phyloP scores from a whole-genome alignment of 2,797 vertebrate genomes.

The Dryobates pubescens region DNA sequence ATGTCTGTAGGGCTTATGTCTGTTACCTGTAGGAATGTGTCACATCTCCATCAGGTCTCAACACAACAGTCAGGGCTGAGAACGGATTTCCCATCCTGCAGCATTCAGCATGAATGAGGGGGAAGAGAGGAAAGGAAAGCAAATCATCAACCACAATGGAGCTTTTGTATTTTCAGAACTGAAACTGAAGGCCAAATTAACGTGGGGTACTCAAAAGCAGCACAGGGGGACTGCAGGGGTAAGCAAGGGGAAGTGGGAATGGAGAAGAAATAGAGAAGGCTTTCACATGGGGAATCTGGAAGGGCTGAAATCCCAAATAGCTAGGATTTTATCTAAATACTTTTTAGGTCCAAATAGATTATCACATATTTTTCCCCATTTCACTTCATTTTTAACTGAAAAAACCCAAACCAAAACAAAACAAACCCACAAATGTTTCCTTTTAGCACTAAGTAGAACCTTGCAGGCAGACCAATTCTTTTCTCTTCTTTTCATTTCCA shows the following conservation, averaged over 20 bases:
- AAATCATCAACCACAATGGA: not conserved
- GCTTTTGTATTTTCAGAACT: not conserved
- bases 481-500: not conserved
- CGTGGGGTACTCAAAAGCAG: not conserved
- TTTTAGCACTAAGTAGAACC: not conserved
- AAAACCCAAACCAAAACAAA: not conserved
- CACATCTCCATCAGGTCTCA: not conserved
- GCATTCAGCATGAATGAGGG: not conserved
- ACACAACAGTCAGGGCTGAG: not conserved
- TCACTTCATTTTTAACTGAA: not conserved
- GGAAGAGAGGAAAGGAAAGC: not conserved
- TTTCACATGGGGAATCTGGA: not conserved
- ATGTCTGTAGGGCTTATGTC: not conserved
- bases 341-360: not conserved
- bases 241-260: not conserved
- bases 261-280: not conserved
- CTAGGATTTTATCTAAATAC: not conserved
- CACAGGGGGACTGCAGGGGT: not conserved
- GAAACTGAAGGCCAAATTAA: not conserved
- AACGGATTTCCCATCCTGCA: not conserved
- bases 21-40: constrained; percentile 27
- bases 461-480: not conserved
- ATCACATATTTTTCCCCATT: not conserved
- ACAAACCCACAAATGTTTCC: not conserved
- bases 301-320: not conserved